Evolutionary conservation across 2,888 invertebrate species (phyloP).

Genomic region (Allacma fusca): DNA sequence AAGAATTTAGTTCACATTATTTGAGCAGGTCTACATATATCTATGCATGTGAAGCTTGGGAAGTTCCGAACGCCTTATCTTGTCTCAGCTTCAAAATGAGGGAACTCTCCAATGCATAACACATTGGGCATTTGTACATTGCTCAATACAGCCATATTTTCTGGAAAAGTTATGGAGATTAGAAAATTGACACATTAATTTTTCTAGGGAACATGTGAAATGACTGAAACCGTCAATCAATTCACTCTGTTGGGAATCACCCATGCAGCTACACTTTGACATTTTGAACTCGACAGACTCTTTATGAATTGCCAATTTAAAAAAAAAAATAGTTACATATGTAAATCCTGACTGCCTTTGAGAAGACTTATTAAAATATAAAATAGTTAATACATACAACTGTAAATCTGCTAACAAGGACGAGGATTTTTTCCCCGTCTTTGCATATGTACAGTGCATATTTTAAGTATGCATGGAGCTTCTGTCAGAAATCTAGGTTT

Average conservation of each 20-base stretch:
- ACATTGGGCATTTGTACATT: too few relatives aligned
- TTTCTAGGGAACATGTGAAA: not conserved
- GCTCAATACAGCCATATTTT: not conserved
- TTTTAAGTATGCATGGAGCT: not conserved
- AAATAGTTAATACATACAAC: not conserved
- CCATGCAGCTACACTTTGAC: not conserved
- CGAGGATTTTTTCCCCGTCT: not conserved
- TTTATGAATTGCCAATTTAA: not conserved
- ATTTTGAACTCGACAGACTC: not conserved
- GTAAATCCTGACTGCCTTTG: not conserved
- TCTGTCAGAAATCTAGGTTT: not conserved
- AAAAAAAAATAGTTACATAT: not conserved
- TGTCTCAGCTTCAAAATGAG: too few relatives aligned
- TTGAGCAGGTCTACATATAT: too few relatives aligned
- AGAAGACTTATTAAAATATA: not conserved
- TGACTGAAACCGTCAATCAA: not conserved
- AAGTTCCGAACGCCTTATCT: too few relatives aligned
- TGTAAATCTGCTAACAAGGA: not conserved
- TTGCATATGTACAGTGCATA: too few relatives aligned
- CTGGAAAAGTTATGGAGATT: not conserved
- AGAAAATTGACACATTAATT: constrained; percentile 3
- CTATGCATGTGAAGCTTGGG: not conserved
- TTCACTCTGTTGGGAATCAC: not conserved
- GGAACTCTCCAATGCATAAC: too few relatives aligned
- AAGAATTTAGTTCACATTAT: not conserved